phyloP scores from a whole-genome alignment of 2,113 vertebrate genomes.

The Aegotheles bennettii region DNA sequence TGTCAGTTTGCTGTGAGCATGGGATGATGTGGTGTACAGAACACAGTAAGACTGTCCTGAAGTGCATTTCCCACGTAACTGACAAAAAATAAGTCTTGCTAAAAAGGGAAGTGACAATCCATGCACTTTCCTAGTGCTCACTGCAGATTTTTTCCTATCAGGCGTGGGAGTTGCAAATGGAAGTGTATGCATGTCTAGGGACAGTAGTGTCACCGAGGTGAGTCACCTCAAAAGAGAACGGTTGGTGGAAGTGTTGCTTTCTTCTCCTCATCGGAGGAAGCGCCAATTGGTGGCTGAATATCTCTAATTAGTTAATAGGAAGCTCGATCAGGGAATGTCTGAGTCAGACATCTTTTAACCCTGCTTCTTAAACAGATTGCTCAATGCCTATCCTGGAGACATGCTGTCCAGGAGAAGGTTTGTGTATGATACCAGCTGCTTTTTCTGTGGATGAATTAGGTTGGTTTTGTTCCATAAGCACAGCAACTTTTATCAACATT shows the following conservation, averaged over 20 bases:
- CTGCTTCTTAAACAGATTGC: background rate
- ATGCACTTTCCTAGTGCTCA: background rate
- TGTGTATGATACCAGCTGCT: background rate
- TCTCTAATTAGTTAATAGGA: background rate
- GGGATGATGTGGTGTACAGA: background rate
- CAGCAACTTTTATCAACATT: background rate
- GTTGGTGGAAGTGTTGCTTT: background rate
- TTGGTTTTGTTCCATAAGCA: background rate
- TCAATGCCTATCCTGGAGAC: background rate
- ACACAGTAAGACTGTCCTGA: conserved; percentile 28
- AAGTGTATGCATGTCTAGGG: background rate
- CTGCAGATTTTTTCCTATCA: background rate
- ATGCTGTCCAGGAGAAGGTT: background rate
- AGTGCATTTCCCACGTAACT: conserved; percentile 31
- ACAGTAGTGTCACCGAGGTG: background rate
- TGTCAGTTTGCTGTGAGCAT: background rate
- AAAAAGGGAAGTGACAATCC: background rate
- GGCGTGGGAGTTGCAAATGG: background rate
- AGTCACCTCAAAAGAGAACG: background rate
- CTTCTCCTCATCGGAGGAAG: background rate
- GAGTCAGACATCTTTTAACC: background rate
- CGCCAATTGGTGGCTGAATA: background rate
- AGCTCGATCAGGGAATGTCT: background rate
- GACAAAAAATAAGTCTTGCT: conserved; percentile 16
- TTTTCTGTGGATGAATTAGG: background rate